Percentiles rank a stretch among this genome's conserved stretches.
Evolutionary conservation across 2,888 invertebrate species (phyloP).

Genomic region (Drosophila histrio): DNA sequence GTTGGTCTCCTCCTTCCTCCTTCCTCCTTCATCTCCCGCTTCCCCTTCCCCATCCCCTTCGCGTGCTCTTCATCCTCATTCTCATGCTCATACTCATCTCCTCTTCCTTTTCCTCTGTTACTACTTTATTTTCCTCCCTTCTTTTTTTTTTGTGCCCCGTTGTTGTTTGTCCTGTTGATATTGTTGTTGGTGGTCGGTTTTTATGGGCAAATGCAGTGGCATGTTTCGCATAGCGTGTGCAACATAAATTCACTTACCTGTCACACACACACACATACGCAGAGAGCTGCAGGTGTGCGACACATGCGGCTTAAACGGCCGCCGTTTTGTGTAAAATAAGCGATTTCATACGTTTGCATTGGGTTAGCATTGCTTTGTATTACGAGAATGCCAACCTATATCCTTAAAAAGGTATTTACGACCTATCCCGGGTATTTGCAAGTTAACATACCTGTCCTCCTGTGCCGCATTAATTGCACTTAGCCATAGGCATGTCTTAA

Average conservation of each 20-base stretch:
- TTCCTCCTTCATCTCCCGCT: neutral
- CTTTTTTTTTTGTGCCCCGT: neutral
- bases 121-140: neutral
- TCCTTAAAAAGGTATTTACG: neutral
- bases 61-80: neutral
- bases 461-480: neutral
- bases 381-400: neutral
- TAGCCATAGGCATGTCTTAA: neutral
- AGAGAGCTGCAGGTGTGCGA: slow-evolving; percentile 16
- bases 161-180: slow-evolving; percentile 10
- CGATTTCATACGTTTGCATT: slow-evolving; percentile 36
- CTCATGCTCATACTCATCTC: neutral
- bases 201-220: slow-evolving; percentile 72
- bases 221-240: slow-evolving; percentile 73
- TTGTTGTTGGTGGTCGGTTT: slow-evolving; percentile 32
- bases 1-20: slow-evolving; percentile 8
- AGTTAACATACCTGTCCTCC: neutral
- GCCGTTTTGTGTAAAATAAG: slow-evolving; percentile 58
- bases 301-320: slow-evolving; percentile 44
- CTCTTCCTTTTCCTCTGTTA: slow-evolving; percentile 1
- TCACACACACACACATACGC: slow-evolving; percentile 51
- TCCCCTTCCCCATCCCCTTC: too few relatives aligned
- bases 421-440: neutral
- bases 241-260: slow-evolving; percentile 76
- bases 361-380: slow-evolving; percentile 6